Base-by-base conservation (phyloP, 2,888 invertebrate species). In the Eledona agricola region DNA sequence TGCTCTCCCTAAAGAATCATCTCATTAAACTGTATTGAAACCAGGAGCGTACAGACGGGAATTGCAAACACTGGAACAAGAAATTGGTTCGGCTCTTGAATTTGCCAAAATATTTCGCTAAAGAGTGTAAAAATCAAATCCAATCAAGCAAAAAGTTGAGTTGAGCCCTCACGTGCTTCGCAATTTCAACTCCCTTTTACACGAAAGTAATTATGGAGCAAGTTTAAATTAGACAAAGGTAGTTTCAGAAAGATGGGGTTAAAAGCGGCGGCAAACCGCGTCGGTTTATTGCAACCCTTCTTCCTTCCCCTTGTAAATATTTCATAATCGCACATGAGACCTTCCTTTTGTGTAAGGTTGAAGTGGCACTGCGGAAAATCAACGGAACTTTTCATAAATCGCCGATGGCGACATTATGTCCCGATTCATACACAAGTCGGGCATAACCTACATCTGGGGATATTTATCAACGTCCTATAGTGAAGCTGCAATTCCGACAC, bases 221-320 rank as follows among this genome's bases (percentile, higher is more conserved):
- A 50, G 25, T 50, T 50, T 50, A 50, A 50, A 50, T 50, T 50
- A 50, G 50, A 22, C 26, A 40, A 25, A 50, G 40, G 50, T 50
- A 32, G 32, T 50, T 50, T 19, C 34, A 34, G 46, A 35, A 38
- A 20, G 38, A 16, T 17, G 31, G 47, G 47, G 37, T 11, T 35
- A 38, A 38, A 38, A 38, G 31, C 23, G 10, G 32, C 17, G 6
- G 15, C 19, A 29, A 28, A 29, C 29, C 13, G 29, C 19, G 4
- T 17, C 12, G 10, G 15, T 43, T 32, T 43, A 43, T 11, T 23
- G 23, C 25, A 9, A 16, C 38, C 22, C 10, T 16, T 23, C 22
- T 29, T 12, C 29, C 6, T 29, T 15, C 11, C 19, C 10, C 11
- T 12, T 20, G 13, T 25, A 25, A 26, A 38, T 38, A 38, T 38